A percentile compares a stretch with the other conserved stretches of the same genome.
phyloP scores from a whole-genome alignment of 2,113 vertebrate species.

The Sus scrofa region DNA sequence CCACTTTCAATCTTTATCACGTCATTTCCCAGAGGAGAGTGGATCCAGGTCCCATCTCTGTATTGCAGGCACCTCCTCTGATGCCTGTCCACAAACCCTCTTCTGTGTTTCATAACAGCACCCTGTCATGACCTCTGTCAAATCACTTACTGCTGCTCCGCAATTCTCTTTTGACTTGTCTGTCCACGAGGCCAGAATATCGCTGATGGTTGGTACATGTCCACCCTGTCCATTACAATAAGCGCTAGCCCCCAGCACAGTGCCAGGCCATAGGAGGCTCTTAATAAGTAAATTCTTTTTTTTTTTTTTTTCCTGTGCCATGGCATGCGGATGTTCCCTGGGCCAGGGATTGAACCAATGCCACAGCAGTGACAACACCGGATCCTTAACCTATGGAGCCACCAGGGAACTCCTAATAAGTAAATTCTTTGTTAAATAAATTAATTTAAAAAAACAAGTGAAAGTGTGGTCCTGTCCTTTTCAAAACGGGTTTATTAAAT shows the following conservation, averaged over 20 bases:
- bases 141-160: background rate
- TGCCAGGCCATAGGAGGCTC: background rate
- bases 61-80: background rate
- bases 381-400: too few species aligned
- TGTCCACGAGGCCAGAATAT: background rate
- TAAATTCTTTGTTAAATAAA: background rate
- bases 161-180: background rate
- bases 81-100: background rate
- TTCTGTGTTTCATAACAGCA: background rate
- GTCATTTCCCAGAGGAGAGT: background rate
- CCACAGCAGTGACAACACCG: too few species aligned
- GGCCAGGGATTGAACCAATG: too few species aligned
- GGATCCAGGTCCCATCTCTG: background rate
- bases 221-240: background rate
- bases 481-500: conserved; percentile 33
- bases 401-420: background rate
- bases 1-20: background rate
- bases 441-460: background rate
- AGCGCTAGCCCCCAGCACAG: background rate
- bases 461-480: background rate
- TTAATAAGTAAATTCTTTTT: background rate
- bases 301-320: too few species aligned
- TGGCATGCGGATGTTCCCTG: too few species aligned
- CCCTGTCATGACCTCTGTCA: background rate
- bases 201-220: background rate